Evolutionary conservation across 2,113 vertebrate species (phyloP), one percentile per base, ranked within the genome.

Genomic region (Prietella phreatophila): DNA sequence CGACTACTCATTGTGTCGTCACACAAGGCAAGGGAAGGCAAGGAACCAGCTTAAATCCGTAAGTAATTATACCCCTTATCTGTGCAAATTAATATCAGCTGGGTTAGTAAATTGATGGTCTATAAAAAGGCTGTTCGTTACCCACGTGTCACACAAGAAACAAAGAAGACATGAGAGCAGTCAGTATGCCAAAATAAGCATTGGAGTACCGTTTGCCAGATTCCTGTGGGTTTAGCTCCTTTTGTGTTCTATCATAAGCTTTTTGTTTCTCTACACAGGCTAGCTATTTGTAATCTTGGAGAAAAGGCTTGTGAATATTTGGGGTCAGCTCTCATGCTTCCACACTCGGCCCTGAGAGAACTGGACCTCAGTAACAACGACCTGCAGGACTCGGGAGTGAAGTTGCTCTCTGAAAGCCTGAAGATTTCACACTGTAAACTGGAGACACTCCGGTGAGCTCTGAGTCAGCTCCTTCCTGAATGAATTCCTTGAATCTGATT

Each of bases 301-400:
- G 69, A 75, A 75, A 85, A 75, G 67, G 67, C 84, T 27, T 71
- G 84, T 60, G 50, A 73, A 27, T 47, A 85, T 58, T 25, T 85
- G 67, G 61, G 17, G 36, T 75, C 84, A 73, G 50, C 55, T 27
- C 7, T 85, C 69, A 15, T 39, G 50, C 14, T 17, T 53, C 67
- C 67, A 2, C 47, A 42, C 53, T 75, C 60, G 7, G 0, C 84
- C 20, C 84, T 85, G 47, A 85, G 50, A 27, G 83, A 73, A 36
- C 83, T 85, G 83, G 83, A 85, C 33, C 65, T 85, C 17, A 73
- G 83, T 73, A 85, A 85, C 67, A 85, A 85, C 11, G 83, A 85
- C 50, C 10, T 85, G 63, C n/a, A 15, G 19, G 83, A 85, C 53
- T 56, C 83, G 3, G 83, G 83, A 36, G 83, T 85, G n/a, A 55